These are phyloP conservation scores for Diorhabda sublineata DNA, from an alignment of 1,140 invertebrate species.

Conservation along the genomic window DNA sequence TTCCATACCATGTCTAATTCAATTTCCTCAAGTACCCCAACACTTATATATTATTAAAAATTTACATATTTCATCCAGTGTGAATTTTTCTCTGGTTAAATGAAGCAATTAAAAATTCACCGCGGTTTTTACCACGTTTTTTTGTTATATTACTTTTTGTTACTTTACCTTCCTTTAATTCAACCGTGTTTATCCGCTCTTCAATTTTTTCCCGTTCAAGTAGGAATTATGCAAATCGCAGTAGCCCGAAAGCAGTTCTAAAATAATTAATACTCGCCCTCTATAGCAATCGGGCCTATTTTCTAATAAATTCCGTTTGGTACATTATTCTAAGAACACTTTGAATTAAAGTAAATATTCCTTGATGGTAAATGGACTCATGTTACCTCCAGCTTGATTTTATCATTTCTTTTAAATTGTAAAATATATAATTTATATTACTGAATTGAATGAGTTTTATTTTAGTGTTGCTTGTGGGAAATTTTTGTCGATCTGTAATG, in stretches of 20 bases:
- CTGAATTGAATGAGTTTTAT: too few relatives aligned
- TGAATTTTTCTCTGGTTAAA: conserved; percentile 8
- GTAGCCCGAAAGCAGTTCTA: conserved; percentile 11
- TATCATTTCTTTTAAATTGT: too few relatives aligned
- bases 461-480: too few relatives aligned
- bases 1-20: too few relatives aligned
- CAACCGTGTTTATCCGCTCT: conserved; percentile 1
- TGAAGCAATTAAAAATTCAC: conserved; percentile 17
- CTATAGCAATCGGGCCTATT: background rate
- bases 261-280: conserved; percentile 16
- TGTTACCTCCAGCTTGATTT: too few relatives aligned
- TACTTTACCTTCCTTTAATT: conserved; percentile 1
- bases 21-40: background rate
- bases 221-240: conserved; percentile 15
- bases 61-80: conserved; percentile 5
- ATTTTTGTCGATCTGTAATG: too few relatives aligned
- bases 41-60: conserved; percentile 9
- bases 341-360: too few relatives aligned
- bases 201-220: conserved; percentile 10
- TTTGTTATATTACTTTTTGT: background rate
- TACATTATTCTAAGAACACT: background rate
- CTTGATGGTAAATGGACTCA: too few relatives aligned
- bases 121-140: conserved; percentile 11
- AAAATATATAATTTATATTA: too few relatives aligned
- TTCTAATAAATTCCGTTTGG: background rate